Evolutionary conservation across 2,888 invertebrate genomes (phyloP).

Genomic region (Crocallis elinguaria): DNA sequence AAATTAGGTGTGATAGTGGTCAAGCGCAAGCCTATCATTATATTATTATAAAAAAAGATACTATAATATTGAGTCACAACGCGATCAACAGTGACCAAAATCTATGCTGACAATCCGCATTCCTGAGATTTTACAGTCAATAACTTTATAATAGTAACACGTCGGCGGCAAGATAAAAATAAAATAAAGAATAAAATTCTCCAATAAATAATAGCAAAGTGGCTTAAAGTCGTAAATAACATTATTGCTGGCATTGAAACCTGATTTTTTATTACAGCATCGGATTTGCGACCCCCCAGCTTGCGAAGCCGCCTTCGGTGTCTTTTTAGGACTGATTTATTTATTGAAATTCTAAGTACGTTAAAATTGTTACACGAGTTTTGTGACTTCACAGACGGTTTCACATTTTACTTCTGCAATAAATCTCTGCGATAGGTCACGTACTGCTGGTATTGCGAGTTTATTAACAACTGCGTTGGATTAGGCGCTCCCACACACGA

Average conservation of each 20-base stretch:
- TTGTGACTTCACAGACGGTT: no score
- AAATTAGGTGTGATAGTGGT: no score
- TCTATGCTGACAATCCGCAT: not conserved
- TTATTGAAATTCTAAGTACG: constrained; percentile 16
- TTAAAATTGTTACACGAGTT: constrained; percentile 4
- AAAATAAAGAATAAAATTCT: constrained; percentile 28
- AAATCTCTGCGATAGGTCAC: no score
- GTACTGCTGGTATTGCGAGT: no score
- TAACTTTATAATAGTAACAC: constrained; percentile 4
- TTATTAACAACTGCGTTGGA: no score
- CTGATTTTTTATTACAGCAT: constrained; percentile 49
- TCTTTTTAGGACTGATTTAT: constrained; percentile 20
- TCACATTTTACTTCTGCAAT: no score
- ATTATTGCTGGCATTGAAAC: constrained; percentile 45
- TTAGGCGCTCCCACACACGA: no score
- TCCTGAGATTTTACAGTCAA: constrained; percentile 10
- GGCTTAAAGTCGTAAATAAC: constrained; percentile 50
- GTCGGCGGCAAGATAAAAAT: constrained; percentile 11
- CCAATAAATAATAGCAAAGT: constrained; percentile 49
- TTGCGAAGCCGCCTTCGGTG: constrained; percentile 12
- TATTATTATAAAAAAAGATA: no score
- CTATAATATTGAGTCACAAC: no score
- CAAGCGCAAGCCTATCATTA: no score
- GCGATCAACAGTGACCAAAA: not conserved
- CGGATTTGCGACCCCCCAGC: constrained; percentile 36